Evolutionary conservation across 2,888 invertebrate species (phyloP).

Genomic region (Cremastobaeus sp.): DNA sequence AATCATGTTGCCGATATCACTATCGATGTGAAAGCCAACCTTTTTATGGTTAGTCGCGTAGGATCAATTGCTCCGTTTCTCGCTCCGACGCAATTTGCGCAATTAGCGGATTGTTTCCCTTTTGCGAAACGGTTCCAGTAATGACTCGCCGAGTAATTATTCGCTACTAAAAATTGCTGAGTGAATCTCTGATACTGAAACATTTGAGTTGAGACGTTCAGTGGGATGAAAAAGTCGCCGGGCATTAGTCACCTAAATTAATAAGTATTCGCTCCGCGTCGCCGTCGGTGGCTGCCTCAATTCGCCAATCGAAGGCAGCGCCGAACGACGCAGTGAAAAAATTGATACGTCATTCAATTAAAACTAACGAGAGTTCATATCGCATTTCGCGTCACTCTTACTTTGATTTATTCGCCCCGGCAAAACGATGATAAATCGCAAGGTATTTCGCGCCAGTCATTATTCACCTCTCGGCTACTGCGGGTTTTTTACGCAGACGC

Average conservation of each 20-base stretch:
- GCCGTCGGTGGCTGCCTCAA: conserved; percentile 13
- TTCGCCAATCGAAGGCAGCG: neutral
- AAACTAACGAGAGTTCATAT: conserved; percentile 12
- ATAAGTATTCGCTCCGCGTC: conserved; percentile 3
- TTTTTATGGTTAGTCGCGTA: neutral
- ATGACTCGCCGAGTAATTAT: too few species aligned
- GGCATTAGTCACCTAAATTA: too few species aligned
- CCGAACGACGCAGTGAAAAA: neutral
- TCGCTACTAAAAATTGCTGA: too few species aligned
- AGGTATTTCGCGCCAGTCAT: neutral
- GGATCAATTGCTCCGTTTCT: neutral
- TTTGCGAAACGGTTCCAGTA: too few species aligned
- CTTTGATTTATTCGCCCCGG: conserved; percentile 18
- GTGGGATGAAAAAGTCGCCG: too few species aligned
- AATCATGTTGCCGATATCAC: conserved; percentile 1
- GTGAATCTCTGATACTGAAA: too few species aligned
- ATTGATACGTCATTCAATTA: conserved; percentile 31
- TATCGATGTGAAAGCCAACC: neutral
- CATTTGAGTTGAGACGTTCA: too few species aligned
- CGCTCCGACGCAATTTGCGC: too few species aligned
- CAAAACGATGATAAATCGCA: conserved; percentile 16
- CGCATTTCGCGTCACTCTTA: conserved; percentile 12
- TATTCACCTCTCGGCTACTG: conserved; percentile 7
- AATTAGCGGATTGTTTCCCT: too few species aligned
- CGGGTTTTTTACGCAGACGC: neutral